Conservation (phyloP, 2,113 vertebrate genomes). For the Festucalex cinctus region DNA sequence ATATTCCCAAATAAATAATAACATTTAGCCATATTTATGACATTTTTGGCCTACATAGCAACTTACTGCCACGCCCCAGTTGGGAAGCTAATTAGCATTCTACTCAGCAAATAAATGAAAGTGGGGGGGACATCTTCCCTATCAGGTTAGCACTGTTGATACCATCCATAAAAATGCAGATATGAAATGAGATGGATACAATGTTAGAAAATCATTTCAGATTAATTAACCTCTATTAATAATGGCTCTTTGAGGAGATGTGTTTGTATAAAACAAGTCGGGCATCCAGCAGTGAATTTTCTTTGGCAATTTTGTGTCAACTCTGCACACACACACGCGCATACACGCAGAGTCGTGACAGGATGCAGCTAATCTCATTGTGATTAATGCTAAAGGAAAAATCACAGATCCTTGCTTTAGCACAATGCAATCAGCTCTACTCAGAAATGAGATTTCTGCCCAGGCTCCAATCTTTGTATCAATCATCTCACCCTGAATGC, state of each 20-base stretch:
- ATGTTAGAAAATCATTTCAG: conserved; percentile 16
- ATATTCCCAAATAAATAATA: conserved; percentile 63
- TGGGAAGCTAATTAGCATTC: conserved; percentile 53
- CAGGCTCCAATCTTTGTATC: conserved; percentile 60
- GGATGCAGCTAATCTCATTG: conserved; percentile 45
- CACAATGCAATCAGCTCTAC: conserved; percentile 71
- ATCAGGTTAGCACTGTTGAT: conserved; percentile 12
- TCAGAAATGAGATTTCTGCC: conserved; percentile 70
- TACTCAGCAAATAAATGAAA: conserved; percentile 52
- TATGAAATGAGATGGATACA: conserved; percentile 18
- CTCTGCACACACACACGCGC: neutral
- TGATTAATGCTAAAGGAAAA: conserved; percentile 64
- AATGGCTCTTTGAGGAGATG: conserved; percentile 17
- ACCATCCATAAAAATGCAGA: conserved; percentile 25
- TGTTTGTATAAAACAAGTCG: conserved; percentile 17
- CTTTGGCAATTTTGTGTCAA: conserved; percentile 11
- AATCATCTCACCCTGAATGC: conserved; percentile 62
- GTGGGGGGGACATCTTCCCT: conserved; percentile 36
- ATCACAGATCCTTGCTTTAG: conserved; percentile 55
- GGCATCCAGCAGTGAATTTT: conserved; percentile 3
- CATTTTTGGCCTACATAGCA: conserved; percentile 49
- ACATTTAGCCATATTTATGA: conserved; percentile 62
- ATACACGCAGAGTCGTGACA: conserved; percentile 9
- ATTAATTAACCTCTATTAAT: conserved; percentile 28
- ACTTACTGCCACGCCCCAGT: conserved; percentile 59